A percentile compares a stretch with the other conserved stretches of the same genome.
Evolutionary conservation across 2,888 invertebrate genomes (phyloP).

Genomic region (Polydrusus tereticollis): DNA sequence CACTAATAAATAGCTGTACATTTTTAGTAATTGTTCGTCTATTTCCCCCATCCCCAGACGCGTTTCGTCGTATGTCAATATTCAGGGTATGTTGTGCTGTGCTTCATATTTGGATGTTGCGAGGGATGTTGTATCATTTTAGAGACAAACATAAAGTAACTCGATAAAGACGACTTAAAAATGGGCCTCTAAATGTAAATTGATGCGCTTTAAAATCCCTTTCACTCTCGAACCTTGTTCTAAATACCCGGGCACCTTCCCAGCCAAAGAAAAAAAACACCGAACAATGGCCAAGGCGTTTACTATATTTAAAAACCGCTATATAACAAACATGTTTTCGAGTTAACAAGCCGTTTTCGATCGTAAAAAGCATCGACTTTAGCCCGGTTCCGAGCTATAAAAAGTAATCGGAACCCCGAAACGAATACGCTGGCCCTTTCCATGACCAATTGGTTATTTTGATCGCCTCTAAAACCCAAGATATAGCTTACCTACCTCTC

Average conservation of each 20-base stretch:
- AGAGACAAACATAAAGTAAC: too few species aligned
- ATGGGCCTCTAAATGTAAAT: not conserved
- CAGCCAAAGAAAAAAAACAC: not conserved
- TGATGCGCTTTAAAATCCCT: not conserved
- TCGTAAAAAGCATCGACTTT: conserved; percentile 36
- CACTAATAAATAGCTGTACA: too few species aligned
- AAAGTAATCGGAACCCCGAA: conserved; percentile 50
- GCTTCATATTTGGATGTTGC: too few species aligned
- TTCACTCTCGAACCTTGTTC: not conserved
- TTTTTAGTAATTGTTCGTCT: too few species aligned
- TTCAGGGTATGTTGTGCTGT: too few species aligned
- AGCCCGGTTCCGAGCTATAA: conserved; percentile 29
- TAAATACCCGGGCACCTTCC: conserved; percentile 3
- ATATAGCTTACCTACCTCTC: conserved; percentile 10
- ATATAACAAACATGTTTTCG: conserved; percentile 60
- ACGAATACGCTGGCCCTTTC: conserved; percentile 46
- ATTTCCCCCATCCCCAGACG: too few species aligned
- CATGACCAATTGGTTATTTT: conserved; percentile 50
- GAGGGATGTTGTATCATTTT: too few species aligned
- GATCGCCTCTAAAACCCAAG: conserved; percentile 38
- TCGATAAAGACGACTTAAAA: not conserved
- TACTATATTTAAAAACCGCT: conserved; percentile 44
- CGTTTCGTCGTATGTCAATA: too few species aligned
- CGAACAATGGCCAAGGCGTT: conserved; percentile 31
- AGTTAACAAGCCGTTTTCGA: conserved; percentile 58